These are phyloP conservation scores for Lymantria monacha DNA, from an alignment of 2,888 invertebrate species.

Conservation along the genomic window DNA sequence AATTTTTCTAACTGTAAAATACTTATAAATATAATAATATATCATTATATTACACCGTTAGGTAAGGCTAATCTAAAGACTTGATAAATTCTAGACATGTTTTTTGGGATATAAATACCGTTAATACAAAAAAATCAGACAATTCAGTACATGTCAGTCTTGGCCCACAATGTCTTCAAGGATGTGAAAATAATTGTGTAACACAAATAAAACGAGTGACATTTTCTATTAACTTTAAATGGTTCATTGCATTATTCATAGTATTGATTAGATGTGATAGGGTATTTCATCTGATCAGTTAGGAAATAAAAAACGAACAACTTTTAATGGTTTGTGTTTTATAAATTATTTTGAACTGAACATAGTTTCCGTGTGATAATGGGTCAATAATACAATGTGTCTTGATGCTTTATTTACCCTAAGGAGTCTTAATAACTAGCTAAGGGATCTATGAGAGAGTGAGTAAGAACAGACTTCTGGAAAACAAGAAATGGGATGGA, in stretches of 20 bases:
- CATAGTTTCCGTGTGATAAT: no score
- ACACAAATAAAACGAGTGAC: not conserved
- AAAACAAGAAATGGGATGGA: no score
- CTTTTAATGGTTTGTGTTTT: no score
- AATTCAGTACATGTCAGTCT: slow-evolving; percentile 2
- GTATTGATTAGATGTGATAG: not conserved
- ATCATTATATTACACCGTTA: not conserved
- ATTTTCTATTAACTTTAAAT: not conserved
- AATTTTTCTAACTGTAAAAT: slow-evolving; percentile 24
- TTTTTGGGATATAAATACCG: not conserved
- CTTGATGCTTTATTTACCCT: no score
- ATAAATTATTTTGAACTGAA: no score
- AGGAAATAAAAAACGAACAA: not conserved
- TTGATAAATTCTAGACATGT: not conserved
- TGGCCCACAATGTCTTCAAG: not conserved
- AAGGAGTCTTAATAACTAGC: no score
- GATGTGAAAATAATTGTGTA: not conserved
- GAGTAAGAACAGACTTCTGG: no score
- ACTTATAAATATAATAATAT: slow-evolving; percentile 9
- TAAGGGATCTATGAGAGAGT: no score
- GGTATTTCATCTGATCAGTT: not conserved
- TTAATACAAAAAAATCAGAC: not conserved
- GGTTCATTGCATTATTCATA: not conserved
- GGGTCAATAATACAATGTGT: no score
- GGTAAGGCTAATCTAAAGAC: no score